Evolutionary conservation across 1,140 invertebrate species (phyloP).

Genomic region (Conus betulinus): DNA sequence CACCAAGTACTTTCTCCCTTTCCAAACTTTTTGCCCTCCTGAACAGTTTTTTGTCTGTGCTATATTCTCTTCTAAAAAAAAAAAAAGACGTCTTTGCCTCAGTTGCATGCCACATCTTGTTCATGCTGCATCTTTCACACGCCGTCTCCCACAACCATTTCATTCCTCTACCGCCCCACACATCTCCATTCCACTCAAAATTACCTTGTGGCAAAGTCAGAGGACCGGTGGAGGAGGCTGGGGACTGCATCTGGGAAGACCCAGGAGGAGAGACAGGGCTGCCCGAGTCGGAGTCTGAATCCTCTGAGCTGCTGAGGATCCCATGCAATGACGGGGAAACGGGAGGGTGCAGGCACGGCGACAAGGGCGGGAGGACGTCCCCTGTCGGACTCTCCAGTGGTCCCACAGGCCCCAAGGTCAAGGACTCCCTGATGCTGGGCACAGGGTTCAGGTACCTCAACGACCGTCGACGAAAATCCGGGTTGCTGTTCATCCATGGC

Average conservation of each 20-base stretch:
- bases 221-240: not conserved
- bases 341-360: not conserved
- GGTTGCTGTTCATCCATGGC: not conserved
- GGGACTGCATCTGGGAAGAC: not conserved
- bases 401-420: not conserved
- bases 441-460: not conserved
- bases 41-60: too few relatives aligned
- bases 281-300: constrained; percentile 1
- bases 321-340: not conserved
- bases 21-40: too few relatives aligned
- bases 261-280: not conserved
- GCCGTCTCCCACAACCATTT: too few relatives aligned
- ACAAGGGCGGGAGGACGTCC: not conserved
- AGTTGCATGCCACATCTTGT: too few relatives aligned
- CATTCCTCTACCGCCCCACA: too few relatives aligned
- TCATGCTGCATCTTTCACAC: too few relatives aligned
- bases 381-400: constrained; percentile 3
- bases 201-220: not conserved
- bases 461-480: not conserved
- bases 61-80: too few relatives aligned
- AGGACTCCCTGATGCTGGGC: not conserved
- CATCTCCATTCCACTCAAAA: not conserved
- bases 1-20: too few relatives aligned
- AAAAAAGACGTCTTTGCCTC: too few relatives aligned
- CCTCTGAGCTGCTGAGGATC: not conserved